Evolutionary conservation across 2,113 vertebrate species (phyloP).

Genomic region (Tinamus guttatus): DNA sequence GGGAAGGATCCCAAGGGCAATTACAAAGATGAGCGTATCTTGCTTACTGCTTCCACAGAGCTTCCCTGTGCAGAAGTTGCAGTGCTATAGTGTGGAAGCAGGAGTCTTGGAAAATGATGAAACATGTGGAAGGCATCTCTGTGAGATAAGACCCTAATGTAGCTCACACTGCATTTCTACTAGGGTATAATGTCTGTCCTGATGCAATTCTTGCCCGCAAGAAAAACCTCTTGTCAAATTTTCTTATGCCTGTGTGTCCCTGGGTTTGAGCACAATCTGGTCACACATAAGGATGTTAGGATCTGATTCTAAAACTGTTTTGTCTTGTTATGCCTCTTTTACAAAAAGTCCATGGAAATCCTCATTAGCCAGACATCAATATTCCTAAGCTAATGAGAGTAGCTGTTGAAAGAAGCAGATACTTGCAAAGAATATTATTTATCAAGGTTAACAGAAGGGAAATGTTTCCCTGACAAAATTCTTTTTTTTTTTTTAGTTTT

Average conservation of each 20-base stretch:
- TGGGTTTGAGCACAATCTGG: not conserved
- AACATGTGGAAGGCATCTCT: not conserved
- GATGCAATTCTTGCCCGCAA: not conserved
- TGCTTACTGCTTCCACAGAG: not conserved
- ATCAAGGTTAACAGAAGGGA: not conserved
- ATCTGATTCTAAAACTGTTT: not conserved
- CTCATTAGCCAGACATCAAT: constrained; percentile 1
- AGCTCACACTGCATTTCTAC: not conserved
- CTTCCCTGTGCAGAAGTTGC: not conserved
- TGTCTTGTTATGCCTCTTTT: not conserved
- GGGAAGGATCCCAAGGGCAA: not conserved
- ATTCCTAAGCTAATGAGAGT: not conserved
- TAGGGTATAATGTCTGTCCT: not conserved
- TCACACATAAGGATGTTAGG: not conserved
- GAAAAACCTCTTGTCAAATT: not conserved
- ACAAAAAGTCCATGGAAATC: not conserved
- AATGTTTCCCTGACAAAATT: not conserved
- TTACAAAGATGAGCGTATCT: not conserved
- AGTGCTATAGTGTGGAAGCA: not conserved
- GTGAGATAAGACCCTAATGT: not conserved
- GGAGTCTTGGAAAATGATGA: not conserved
- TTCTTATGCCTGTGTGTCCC: not conserved
- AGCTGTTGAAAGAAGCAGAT: not conserved
- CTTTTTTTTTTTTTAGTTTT: not conserved
- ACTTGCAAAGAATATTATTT: not conserved